These are phyloP conservation scores for Hapalemur alaotrensis DNA, from an alignment of 2,797 vertebrate genomes.

Conservation along the genomic window DNA sequence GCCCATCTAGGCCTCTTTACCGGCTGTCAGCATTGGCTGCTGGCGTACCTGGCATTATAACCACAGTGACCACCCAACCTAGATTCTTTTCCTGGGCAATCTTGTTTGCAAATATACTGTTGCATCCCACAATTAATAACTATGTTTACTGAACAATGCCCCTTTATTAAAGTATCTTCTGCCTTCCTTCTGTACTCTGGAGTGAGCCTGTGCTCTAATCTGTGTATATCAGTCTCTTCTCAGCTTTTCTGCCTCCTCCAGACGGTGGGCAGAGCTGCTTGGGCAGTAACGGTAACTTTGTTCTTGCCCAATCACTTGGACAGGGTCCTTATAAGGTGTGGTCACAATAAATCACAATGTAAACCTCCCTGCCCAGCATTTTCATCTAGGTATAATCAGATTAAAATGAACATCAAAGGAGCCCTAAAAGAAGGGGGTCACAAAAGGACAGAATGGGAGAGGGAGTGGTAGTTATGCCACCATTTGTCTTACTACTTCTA, in stretches of 20 bases:
- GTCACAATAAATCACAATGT: background rate
- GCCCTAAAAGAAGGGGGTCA: background rate
- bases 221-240: background rate
- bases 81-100: background rate
- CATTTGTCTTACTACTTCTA: background rate
- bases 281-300: background rate
- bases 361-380: background rate
- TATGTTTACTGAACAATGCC: background rate
- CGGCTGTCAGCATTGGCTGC: background rate
- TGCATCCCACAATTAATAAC: background rate
- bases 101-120: background rate
- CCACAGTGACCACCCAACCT: background rate
- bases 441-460: background rate
- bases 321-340: background rate
- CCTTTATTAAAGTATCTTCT: background rate
- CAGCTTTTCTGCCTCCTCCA: background rate
- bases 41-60: too few species aligned
- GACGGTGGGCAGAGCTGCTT: background rate
- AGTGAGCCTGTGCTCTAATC: background rate
- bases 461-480: background rate
- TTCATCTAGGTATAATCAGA: background rate
- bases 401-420: background rate
- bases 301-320: background rate
- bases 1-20: background rate
- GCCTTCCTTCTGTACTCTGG: background rate